Conservation (phyloP, 92 coral and sea anemone species). For the Epizoanthus rinbou region DNA sequence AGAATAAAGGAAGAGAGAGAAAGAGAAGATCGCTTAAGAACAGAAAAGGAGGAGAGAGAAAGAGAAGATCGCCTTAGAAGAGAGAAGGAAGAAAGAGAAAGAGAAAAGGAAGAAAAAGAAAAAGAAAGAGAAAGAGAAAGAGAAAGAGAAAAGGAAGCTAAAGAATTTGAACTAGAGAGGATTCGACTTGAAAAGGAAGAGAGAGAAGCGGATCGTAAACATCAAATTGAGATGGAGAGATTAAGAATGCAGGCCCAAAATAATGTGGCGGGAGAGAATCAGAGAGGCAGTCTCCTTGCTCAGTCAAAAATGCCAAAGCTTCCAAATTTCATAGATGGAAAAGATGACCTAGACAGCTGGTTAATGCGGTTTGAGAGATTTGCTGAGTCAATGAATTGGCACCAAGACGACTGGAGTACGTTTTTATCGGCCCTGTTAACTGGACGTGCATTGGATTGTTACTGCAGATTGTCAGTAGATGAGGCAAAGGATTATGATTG, state of each 20-base stretch:
- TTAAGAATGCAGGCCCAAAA: background rate
- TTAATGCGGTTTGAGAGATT: constrained; percentile 29
- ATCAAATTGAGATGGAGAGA: background rate
- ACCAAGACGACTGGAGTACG: constrained; percentile 30
- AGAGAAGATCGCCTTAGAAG: background rate
- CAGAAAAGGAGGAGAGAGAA: constrained; percentile 24
- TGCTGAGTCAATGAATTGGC: constrained; percentile 26
- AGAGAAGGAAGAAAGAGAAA: constrained; percentile 15
- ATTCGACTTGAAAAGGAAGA: background rate
- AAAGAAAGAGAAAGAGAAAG: constrained; percentile 5
- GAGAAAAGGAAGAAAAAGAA: background rate
- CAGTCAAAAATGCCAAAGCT: constrained; percentile 15
- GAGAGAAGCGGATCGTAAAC: background rate
- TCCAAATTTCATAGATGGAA: constrained; percentile 34
- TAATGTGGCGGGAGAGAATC: background rate
- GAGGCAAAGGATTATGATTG: constrained; percentile 37
- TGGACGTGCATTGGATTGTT: constrained; percentile 35
- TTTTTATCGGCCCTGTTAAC: constrained; percentile 38
- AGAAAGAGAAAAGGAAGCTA: background rate
- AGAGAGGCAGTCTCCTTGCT: background rate
- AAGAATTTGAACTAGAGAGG: background rate
- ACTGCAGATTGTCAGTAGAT: constrained; percentile 42
- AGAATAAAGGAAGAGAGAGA: constrained; percentile 27
- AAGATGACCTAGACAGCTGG: constrained; percentile 46
- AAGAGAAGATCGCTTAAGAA: constrained; percentile 34